Evolutionary conservation across 2,113 vertebrate genomes (phyloP).

Genomic region (Bos indicus): DNA sequence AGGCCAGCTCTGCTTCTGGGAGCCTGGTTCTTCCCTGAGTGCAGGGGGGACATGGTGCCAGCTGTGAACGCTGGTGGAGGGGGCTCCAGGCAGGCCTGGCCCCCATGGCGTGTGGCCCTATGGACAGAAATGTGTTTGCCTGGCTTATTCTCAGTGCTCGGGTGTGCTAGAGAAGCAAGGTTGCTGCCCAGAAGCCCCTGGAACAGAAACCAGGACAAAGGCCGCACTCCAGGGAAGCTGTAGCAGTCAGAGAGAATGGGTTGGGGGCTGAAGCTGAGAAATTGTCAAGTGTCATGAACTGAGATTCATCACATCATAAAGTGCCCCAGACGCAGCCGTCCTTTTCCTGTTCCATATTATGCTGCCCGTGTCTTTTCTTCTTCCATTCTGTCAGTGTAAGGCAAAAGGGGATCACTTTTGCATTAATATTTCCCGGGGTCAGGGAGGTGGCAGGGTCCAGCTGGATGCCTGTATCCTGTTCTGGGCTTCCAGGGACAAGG

Average conservation of each 20-base stretch:
- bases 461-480: background rate
- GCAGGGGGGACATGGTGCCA: fast-evolving
- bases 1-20: background rate
- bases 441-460: background rate
- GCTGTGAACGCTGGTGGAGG: background rate
- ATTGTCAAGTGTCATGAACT: background rate
- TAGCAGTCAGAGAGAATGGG: background rate
- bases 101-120: background rate
- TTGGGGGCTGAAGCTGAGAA: background rate
- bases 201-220: slow-evolving; percentile 59
- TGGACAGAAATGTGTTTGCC: background rate
- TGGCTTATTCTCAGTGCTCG: background rate
- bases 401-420: background rate
- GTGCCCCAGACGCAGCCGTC: background rate
- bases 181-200: slow-evolving; percentile 15
- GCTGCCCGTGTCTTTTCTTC: background rate
- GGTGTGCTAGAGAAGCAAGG: background rate
- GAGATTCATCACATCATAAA: background rate
- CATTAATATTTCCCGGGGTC: background rate
- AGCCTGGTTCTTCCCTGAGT: background rate
- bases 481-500: background rate
- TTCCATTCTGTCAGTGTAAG: background rate
- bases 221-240: background rate
- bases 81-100: background rate
- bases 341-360: background rate